Evolutionary conservation across 2,888 invertebrate species (phyloP).

Genomic region (Linnaemya vulpina): DNA sequence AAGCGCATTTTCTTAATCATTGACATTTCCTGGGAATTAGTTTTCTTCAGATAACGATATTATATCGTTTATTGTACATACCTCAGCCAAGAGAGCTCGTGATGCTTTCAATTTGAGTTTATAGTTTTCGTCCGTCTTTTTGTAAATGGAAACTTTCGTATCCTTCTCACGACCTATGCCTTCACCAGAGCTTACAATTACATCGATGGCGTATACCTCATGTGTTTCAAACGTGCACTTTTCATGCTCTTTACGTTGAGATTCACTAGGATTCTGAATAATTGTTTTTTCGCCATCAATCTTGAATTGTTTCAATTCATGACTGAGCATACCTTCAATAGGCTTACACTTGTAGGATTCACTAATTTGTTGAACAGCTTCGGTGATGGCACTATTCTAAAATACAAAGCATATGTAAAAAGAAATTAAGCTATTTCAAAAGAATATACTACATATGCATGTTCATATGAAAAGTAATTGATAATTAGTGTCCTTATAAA

Average conservation of each 20-base stretch:
- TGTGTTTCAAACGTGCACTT: conserved; percentile 97
- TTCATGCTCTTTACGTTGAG: conserved; percentile 98
- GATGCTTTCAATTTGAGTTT: conserved; percentile 98
- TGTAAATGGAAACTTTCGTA: conserved; percentile 97
- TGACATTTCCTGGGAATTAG: conserved; percentile 73
- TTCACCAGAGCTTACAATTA: conserved; percentile 97
- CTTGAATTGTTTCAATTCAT: conserved; percentile 97
- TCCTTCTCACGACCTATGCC: conserved; percentile 96
- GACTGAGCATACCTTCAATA: conserved; percentile 97
- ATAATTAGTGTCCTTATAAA: background rate
- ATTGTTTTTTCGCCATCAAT: conserved; percentile 99
- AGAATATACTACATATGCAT: too few relatives aligned
- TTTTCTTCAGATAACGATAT: background rate
- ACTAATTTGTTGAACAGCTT: conserved; percentile 95
- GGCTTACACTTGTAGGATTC: conserved; percentile 98
- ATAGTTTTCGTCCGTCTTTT: conserved; percentile 98
- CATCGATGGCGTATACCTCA: conserved; percentile 99
- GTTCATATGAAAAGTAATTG: background rate
- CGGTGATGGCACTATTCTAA: conserved; percentile 94
- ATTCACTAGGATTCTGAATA: conserved; percentile 98
- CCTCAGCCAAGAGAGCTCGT: conserved; percentile 94
- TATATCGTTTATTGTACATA: conserved; percentile 76
- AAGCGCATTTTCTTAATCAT: conserved; percentile 82
- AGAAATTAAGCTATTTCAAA: background rate
- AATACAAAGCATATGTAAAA: background rate